Evolutionary conservation across 2,797 vertebrate species (phyloP).

Genomic region (Onychomys leucogaster): DNA sequence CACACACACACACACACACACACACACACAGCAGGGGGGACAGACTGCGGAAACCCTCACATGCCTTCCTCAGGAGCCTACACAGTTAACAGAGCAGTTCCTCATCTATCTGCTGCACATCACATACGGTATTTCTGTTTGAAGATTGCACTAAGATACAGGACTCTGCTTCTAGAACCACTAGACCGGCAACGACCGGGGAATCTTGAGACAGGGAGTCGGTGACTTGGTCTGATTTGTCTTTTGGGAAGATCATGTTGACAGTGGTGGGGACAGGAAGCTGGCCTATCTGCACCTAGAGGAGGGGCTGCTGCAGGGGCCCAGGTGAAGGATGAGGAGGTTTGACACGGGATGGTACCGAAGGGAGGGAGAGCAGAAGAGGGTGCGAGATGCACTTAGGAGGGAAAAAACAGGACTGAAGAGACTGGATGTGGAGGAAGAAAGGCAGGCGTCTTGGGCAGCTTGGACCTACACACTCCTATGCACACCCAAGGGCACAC

Average conservation of each 20-base stretch:
- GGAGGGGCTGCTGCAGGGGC: not conserved
- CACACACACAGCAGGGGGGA: not conserved
- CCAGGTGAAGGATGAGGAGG: not conserved
- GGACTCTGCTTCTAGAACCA: conserved; percentile 26
- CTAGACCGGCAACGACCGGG: not conserved
- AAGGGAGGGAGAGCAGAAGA: not conserved
- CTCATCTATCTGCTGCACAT: conserved; percentile 16
- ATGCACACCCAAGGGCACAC: not conserved
- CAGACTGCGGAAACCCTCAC: not conserved
- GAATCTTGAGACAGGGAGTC: conserved; percentile 31
- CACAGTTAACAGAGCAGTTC: not conserved
- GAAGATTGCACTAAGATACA: conserved; percentile 64
- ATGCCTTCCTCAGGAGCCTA: not conserved
- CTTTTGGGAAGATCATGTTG: conserved; percentile 26
- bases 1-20: not conserved
- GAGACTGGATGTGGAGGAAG: conserved; percentile 3
- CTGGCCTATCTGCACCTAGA: not conserved
- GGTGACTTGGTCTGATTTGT: conserved; percentile 24
- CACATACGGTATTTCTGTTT: not conserved
- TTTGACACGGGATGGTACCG: not conserved
- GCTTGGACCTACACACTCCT: not conserved
- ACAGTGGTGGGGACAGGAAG: not conserved
- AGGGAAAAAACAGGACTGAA: not conserved
- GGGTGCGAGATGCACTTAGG: not conserved
- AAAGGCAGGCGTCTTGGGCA: not conserved